Evolutionary conservation across 1,140 invertebrate species (phyloP).

Genomic region (Heliconius hewitsoni): DNA sequence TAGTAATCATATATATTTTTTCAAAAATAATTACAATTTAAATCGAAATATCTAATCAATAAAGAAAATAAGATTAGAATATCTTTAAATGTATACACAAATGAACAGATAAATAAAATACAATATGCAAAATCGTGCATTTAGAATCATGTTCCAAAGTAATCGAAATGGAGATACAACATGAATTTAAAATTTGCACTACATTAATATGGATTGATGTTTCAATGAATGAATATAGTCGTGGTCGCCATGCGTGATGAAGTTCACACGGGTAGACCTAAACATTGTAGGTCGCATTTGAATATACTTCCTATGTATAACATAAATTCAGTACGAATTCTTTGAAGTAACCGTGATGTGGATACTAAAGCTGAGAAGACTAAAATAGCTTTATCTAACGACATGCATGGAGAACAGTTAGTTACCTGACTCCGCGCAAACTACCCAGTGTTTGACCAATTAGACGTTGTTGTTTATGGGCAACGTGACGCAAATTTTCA

Average conservation of each 20-base stretch:
- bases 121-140: slow-evolving; percentile 76
- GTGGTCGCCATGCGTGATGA: slow-evolving; percentile 77
- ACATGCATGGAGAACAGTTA: slow-evolving; percentile 52
- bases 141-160: slow-evolving; percentile 70
- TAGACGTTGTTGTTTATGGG: slow-evolving; percentile 32
- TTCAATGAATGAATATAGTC: slow-evolving; percentile 79
- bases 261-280: slow-evolving; percentile 78
- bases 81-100: background rate
- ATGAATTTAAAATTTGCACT: slow-evolving; percentile 81
- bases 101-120: slow-evolving; percentile 27
- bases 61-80: slow-evolving; percentile 54
- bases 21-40: background rate
- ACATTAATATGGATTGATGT: slow-evolving; percentile 80
- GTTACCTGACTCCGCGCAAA: slow-evolving; percentile 29
- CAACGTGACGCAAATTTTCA: slow-evolving; percentile 15
- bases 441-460: slow-evolving; percentile 28
- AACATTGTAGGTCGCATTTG: slow-evolving; percentile 78
- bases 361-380: slow-evolving; percentile 66
- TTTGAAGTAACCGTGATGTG: slow-evolving; percentile 72
- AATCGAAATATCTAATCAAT: background rate
- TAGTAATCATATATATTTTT: no score
- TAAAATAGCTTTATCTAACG: slow-evolving; percentile 72
- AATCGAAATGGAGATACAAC: slow-evolving; percentile 74
- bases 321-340: slow-evolving; percentile 76
- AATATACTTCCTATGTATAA: slow-evolving; percentile 80